Conservation (phyloP, 1,140 invertebrate genomes). For the Trichonephila clavipes region DNA sequence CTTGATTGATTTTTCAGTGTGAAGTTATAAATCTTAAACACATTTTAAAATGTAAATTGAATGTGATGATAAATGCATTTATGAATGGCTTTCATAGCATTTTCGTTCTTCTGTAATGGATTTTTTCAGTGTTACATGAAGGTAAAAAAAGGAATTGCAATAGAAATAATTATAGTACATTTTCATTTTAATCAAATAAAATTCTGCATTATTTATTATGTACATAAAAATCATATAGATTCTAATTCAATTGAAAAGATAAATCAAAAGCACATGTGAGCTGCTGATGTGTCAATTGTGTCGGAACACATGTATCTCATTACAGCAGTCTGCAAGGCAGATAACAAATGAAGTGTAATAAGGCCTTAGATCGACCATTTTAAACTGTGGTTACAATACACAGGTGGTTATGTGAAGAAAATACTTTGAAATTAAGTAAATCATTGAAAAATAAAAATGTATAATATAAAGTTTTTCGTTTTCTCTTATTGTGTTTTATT, state of each 20-base stretch:
- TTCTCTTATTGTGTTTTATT: too few species aligned
- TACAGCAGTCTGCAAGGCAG: constrained; percentile 54
- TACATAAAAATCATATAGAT: constrained; percentile 20
- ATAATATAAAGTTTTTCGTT: constrained; percentile 53
- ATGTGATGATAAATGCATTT: not conserved
- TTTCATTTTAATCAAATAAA: constrained; percentile 32
- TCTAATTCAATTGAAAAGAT: not conserved
- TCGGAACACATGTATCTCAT: constrained; percentile 45
- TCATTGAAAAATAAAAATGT: constrained; percentile 75
- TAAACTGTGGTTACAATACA: constrained; percentile 66
- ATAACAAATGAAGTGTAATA: constrained; percentile 52
- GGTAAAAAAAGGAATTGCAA: not conserved
- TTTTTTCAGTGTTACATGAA: not conserved
- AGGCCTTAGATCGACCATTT: constrained; percentile 74
- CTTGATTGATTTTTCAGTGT: too few species aligned
- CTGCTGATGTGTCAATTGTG: constrained; percentile 28
- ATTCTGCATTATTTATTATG: constrained; percentile 61
- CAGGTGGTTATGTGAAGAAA: constrained; percentile 62
- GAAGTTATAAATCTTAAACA: too few species aligned
- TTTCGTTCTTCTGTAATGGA: not conserved
- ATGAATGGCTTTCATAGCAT: not conserved
- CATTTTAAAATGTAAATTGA: not conserved
- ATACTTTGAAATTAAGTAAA: constrained; percentile 69
- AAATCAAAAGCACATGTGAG: constrained; percentile 27
- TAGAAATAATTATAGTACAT: not conserved